These are phyloP conservation scores for Pipa parva DNA, from an alignment of 2,113 vertebrate species.

Conservation along the genomic window DNA sequence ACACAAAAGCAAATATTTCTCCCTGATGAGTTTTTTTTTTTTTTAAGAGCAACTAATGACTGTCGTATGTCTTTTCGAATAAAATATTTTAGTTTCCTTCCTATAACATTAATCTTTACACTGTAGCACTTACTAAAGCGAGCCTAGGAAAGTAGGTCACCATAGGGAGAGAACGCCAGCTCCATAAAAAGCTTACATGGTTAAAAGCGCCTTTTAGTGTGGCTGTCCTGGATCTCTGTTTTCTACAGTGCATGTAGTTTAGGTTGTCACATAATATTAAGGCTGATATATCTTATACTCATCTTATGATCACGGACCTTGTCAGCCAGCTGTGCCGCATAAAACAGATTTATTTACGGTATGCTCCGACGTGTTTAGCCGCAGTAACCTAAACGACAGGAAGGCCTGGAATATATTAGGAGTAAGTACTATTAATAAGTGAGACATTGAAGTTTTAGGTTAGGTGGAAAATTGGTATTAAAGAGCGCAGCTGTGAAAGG, in stretches of 20 bases:
- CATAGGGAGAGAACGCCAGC: neutral
- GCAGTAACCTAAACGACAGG: neutral
- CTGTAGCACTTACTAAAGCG: no score
- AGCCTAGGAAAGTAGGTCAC: constrained; percentile 8
- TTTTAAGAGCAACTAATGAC: neutral
- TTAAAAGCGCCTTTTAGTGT: constrained; percentile 20
- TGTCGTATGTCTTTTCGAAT: no score
- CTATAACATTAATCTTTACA: neutral
- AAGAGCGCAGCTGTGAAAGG: no score
- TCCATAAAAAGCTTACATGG: neutral
- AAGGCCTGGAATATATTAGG: neutral
- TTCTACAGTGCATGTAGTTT: neutral
- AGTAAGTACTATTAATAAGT: neutral
- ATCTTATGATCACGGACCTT: neutral
- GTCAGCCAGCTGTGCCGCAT: constrained; percentile 1
- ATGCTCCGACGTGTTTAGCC: neutral
- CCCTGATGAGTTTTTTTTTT: neutral
- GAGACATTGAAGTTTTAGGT: neutral
- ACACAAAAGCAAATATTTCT: neutral
- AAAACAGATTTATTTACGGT: constrained; percentile 13
- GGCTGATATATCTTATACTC: neutral
- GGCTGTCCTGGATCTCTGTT: neutral
- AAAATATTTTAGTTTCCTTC: neutral
- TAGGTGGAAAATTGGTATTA: no score
- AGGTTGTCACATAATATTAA: constrained; percentile 2